These are phyloP conservation scores for Callocephalon fimbriatum DNA, from an alignment of 2,113 vertebrate species.

Conservation along the genomic window DNA sequence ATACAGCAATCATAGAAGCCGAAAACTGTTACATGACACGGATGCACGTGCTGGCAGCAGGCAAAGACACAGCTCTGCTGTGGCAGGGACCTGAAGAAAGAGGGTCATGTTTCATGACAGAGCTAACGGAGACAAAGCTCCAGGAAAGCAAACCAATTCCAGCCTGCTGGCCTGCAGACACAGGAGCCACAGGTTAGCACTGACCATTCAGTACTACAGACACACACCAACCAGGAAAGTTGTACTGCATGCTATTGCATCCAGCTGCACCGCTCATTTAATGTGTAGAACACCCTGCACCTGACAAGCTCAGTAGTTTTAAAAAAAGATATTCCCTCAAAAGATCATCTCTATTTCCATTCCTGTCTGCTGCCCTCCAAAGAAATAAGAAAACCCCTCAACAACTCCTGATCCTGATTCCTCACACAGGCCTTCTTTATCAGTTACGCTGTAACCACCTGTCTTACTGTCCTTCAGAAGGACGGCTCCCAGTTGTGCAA, in stretches of 20 bases:
- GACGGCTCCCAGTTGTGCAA: neutral
- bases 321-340: neutral
- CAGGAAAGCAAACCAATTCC: neutral
- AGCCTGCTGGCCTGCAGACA: neutral
- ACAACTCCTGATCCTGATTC: neutral
- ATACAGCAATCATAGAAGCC: neutral
- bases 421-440: neutral
- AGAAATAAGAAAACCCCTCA: neutral
- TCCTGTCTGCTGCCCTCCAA: neutral
- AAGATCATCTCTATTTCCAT: neutral
- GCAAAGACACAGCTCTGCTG: neutral
- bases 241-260: neutral
- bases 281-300: accelerated
- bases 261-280: neutral
- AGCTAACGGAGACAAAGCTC: neutral
- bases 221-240: neutral
- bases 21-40: neutral
- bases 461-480: neutral
- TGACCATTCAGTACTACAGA: accelerated
- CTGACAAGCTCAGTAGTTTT: neutral
- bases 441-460: neutral
- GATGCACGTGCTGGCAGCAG: neutral
- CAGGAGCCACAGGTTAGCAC: accelerated
- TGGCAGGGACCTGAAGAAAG: neutral
- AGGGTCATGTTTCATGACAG: neutral